These are phyloP conservation scores for Ameiurus melas DNA, from an alignment of 2,113 vertebrate genomes.

Conservation along the genomic window DNA sequence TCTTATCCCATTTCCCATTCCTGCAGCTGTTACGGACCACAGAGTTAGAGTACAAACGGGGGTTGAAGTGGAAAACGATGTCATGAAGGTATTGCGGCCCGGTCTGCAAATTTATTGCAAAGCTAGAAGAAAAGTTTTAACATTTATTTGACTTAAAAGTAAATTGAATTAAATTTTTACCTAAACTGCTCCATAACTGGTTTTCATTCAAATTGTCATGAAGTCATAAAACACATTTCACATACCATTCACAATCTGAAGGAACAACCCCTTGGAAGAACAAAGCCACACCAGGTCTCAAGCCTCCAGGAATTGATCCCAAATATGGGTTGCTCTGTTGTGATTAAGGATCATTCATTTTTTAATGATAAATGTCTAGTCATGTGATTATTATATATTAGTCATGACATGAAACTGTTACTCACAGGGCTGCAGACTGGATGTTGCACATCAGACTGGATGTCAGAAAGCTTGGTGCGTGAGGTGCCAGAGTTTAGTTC, in stretches of 20 bases:
- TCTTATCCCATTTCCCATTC: not conserved
- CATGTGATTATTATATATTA: not conserved
- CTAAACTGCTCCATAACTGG: not conserved
- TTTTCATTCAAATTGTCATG: not conserved
- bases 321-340: not conserved
- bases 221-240: not conserved
- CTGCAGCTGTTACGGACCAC: not conserved
- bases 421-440: not conserved
- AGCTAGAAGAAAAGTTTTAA: not conserved
- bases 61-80: not conserved
- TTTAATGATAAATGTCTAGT: not conserved
- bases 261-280: not conserved
- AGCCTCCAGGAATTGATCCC: not conserved
- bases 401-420: not conserved
- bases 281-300: not conserved
- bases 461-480: not conserved
- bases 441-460: not conserved
- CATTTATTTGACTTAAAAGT: not conserved
- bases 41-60: not conserved
- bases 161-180: not conserved
- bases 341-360: not conserved
- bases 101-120: not conserved
- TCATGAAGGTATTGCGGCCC: not conserved
- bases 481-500: not conserved
- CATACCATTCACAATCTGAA: not conserved